Evolutionary conservation across 2,888 invertebrate genomes (phyloP), one percentile per base, ranked within the genome.

Genomic region (Thymelicus lineola): DNA sequence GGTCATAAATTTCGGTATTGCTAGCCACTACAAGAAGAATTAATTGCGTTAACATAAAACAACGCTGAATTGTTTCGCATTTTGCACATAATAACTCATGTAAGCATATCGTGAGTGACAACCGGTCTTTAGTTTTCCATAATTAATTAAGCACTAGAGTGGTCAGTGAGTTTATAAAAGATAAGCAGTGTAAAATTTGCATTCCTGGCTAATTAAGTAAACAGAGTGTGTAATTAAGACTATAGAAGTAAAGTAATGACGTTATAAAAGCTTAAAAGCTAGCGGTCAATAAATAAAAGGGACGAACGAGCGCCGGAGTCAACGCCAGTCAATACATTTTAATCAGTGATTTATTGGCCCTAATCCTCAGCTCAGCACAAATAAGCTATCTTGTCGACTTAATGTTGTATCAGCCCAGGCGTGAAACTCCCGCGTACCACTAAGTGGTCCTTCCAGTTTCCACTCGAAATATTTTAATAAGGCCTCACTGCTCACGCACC

Each of bases 381-480:
- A 93, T 93, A 93, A 93, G 93, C 93, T 93, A 93, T 93, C 93
- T 91, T 91, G 93, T 92, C 92, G 93, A 90, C 91, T 93, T 92
- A 92, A 93, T 91, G 93, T 92, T 90, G 89, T 93, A 93, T 93
- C 93, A 90, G 89, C 80, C 83, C 91, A 89, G 93, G 93, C 93
- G 93, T 93, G 93, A 93, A 93, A 93, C 93, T 92, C 93, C 92
- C 91, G 92, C 90, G 92, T 90, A 89, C 86, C 91, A 89, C 93
- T 93, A 93, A 93, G 93, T 93, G 93, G 93, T 91, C 92, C 93
- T 92, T 91, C 93, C 93, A 93, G 93, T 93, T 93, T 93, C 93
- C 89, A 92, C 88, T 92, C 92, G 91, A 93, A 93, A 93, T 93
- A 93, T 93, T 93, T 93, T 93, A 93, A 93, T 93, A 93, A 93